Evolutionary conservation across 2,888 invertebrate species (phyloP).

Genomic region (Phortica okadai): DNA sequence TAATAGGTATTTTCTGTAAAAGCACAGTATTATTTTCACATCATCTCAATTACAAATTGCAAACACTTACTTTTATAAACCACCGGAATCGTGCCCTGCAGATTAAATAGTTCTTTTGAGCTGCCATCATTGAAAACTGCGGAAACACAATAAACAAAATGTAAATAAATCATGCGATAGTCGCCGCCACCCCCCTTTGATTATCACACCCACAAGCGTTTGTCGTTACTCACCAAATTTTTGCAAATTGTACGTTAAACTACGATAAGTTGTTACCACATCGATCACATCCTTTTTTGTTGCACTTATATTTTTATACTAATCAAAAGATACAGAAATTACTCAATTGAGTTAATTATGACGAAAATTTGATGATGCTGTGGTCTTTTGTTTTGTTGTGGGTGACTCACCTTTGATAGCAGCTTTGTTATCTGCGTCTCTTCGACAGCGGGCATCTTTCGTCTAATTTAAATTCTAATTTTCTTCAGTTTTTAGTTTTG

Average conservation of each 20-base stretch:
- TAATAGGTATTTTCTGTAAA: constrained; percentile 87
- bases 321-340: constrained; percentile 60
- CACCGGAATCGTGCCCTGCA: constrained; percentile 96
- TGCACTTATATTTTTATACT: constrained; percentile 84
- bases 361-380: constrained; percentile 23
- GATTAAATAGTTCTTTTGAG: constrained; percentile 86
- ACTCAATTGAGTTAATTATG: constrained; percentile 41
- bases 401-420: constrained; percentile 77
- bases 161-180: constrained; percentile 4
- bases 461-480: constrained; percentile 33
- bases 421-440: constrained; percentile 78
- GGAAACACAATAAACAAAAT: background rate
- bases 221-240: constrained; percentile 81
- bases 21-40: background rate
- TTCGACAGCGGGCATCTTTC: constrained; percentile 72
- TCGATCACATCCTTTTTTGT: constrained; percentile 83
- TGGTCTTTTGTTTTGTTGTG: constrained; percentile 26
- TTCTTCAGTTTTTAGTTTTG: background rate
- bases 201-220: background rate
- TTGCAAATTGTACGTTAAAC: constrained; percentile 81
- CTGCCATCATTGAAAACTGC: constrained; percentile 93
- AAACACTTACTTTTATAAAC: constrained; percentile 84
- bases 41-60: background rate
- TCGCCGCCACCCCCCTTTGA: background rate
- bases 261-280: constrained; percentile 81